Conservation (phyloP, 2,888 invertebrate species). For the Pegoplata infirma region DNA sequence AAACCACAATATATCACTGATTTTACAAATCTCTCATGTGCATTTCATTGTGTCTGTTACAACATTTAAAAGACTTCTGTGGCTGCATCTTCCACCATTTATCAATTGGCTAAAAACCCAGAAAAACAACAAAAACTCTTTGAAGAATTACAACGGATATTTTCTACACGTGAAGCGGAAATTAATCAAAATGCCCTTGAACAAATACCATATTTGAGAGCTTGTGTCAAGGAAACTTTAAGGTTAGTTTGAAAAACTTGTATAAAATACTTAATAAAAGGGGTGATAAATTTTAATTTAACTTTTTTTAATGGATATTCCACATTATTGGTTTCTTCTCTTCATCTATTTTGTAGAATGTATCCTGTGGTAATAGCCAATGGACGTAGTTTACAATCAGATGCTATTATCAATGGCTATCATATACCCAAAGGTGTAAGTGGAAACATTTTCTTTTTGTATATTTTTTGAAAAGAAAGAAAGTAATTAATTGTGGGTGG, state of each 20-base stretch:
- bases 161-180: conserved; percentile 80
- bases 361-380: conserved; percentile 91
- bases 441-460: too few species aligned
- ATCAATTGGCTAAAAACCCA: conserved; percentile 85
- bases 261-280: not conserved
- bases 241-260: conserved; percentile 78
- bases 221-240: conserved; percentile 88
- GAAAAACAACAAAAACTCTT: conserved; percentile 83
- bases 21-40: not conserved
- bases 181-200: conserved; percentile 82
- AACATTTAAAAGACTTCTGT: conserved; percentile 84
- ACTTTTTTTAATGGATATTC: not conserved
- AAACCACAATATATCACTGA: not conserved
- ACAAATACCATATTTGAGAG: conserved; percentile 84
- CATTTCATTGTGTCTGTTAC: not conserved
- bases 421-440: conserved; percentile 89
- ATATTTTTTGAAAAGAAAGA: too few species aligned
- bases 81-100: conserved; percentile 86
- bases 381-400: conserved; percentile 86
- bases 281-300: conserved; percentile 2
- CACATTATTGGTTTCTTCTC: conserved; percentile 7
- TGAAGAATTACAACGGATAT: conserved; percentile 81
- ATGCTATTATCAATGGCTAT: conserved; percentile 87
- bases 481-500: too few species aligned
- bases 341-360: too few species aligned